phyloP scores from a whole-genome alignment of 2,797 vertebrate genomes.

The Chromobotia macracanthus region DNA sequence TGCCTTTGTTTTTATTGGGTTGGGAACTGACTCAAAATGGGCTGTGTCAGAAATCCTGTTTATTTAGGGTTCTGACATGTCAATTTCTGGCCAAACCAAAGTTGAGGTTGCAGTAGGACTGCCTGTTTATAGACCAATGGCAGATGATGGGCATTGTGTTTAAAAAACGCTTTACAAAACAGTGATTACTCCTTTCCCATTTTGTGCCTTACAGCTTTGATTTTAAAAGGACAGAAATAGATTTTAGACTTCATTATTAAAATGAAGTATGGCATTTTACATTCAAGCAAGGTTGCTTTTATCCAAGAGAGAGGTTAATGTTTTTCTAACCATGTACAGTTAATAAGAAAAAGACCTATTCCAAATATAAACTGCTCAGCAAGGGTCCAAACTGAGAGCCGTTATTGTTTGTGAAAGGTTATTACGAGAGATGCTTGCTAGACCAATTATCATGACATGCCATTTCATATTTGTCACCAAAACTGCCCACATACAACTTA shows the following conservation, averaged over 20 bases:
- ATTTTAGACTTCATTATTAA: not conserved
- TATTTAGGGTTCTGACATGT: not conserved
- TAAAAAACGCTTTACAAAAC: not conserved
- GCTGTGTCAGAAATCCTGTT: not conserved
- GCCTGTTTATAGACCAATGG: too few species aligned
- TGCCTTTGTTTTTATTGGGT: not conserved
- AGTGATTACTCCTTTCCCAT: not conserved
- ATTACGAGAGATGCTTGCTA: not conserved
- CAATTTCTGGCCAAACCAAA: not conserved
- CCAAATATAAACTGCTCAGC: not conserved
- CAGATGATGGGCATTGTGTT: too few species aligned
- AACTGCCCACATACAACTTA: not conserved
- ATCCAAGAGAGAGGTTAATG: not conserved
- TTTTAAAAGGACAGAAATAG: not conserved
- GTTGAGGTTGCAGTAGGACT: not conserved
- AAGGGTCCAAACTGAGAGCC: not conserved
- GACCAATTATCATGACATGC: not conserved
- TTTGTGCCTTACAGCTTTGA: not conserved
- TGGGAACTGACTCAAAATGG: not conserved
- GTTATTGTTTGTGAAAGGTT: not conserved
- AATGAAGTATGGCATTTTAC: not conserved
- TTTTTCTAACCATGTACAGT: not conserved
- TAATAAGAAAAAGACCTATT: not conserved
- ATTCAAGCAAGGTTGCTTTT: not conserved
- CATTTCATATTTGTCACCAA: not conserved